These are phyloP conservation scores for Drosophila atroscutellata DNA, from an alignment of 2,888 invertebrate genomes.

Conservation along the genomic window DNA sequence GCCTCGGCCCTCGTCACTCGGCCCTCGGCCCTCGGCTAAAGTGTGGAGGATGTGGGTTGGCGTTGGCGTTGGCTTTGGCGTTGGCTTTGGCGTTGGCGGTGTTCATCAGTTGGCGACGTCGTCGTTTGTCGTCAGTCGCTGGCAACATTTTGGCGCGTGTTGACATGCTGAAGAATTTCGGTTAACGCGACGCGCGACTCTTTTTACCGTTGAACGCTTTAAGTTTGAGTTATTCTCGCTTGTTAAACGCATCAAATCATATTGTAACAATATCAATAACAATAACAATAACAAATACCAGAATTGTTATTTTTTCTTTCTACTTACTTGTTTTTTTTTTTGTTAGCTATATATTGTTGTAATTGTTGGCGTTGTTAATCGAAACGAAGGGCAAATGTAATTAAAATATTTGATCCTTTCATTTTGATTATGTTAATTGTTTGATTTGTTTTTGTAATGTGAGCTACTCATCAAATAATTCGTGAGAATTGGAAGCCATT, in stretches of 20 bases:
- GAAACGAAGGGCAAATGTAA: slow-evolving; percentile 42
- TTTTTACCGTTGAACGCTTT: slow-evolving; percentile 76
- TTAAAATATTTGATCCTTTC: slow-evolving; percentile 29
- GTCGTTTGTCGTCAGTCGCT: slow-evolving; percentile 80
- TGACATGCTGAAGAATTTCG: slow-evolving; percentile 82
- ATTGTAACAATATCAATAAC: slow-evolving; percentile 26
- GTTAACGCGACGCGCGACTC: slow-evolving; percentile 70
- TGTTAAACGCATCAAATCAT: slow-evolving; percentile 53
- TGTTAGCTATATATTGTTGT: slow-evolving; percentile 5
- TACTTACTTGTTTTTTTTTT: slow-evolving; percentile 10
- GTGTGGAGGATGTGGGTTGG: slow-evolving; percentile 15
- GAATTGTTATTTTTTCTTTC: slow-evolving; percentile 1
- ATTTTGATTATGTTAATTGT: background rate
- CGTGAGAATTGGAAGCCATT: slow-evolving; percentile 20
- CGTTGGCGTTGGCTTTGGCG: background rate
- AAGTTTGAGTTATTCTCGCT: slow-evolving; percentile 49
- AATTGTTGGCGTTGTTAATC: slow-evolving; percentile 7
- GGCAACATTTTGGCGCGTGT: slow-evolving; percentile 85
- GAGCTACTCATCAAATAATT: slow-evolving; percentile 19
- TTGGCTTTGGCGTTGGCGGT: slow-evolving; percentile 11
- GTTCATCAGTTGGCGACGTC: slow-evolving; percentile 44
- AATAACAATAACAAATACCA: slow-evolving; percentile 12
- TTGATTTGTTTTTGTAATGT: slow-evolving; percentile 13
- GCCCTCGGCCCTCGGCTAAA: background rate
- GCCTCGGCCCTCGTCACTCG: slow-evolving; percentile 2